phyloP scores from a whole-genome alignment of 35 echinoderm and acorn worm species.

The Diadema setosum region DNA sequence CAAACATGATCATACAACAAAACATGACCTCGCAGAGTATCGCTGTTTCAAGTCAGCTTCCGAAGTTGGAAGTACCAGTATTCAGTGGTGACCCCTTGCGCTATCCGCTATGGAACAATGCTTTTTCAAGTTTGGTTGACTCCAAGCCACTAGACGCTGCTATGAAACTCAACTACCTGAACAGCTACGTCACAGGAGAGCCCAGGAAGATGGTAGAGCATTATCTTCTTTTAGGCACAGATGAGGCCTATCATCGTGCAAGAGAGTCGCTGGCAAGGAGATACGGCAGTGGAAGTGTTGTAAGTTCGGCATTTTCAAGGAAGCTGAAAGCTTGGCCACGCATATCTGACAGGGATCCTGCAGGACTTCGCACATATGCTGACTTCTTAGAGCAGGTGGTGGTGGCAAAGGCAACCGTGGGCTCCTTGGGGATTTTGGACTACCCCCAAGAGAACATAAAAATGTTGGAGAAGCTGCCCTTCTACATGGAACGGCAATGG shows the following conservation, averaged over 20 bases:
- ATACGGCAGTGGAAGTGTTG: conserved; percentile 20
- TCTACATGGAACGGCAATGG: conserved; percentile 11
- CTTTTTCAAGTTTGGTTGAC: neutral
- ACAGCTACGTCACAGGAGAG: neutral
- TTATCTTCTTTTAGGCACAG: conserved; percentile 9
- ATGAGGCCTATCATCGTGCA: neutral
- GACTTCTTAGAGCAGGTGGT: neutral
- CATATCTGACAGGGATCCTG: neutral
- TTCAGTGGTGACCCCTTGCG: neutral
- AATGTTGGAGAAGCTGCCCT: conserved; percentile 22
- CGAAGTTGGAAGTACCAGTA: neutral
- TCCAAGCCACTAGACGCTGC: neutral
- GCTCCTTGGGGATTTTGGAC: neutral
- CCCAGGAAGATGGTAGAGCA: neutral
- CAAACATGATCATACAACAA: neutral
- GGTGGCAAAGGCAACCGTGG: neutral
- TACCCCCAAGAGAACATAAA: neutral
- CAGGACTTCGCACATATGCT: neutral
- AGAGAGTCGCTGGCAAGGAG: neutral
- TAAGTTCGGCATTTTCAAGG: neutral
- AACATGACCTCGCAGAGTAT: neutral
- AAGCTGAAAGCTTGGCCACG: neutral
- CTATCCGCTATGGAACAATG: neutral
- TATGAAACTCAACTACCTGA: neutral
- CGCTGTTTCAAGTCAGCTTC: neutral